Evolutionary conservation across 2,113 vertebrate genomes (phyloP).

Genomic region (Triplophysa rosa): DNA sequence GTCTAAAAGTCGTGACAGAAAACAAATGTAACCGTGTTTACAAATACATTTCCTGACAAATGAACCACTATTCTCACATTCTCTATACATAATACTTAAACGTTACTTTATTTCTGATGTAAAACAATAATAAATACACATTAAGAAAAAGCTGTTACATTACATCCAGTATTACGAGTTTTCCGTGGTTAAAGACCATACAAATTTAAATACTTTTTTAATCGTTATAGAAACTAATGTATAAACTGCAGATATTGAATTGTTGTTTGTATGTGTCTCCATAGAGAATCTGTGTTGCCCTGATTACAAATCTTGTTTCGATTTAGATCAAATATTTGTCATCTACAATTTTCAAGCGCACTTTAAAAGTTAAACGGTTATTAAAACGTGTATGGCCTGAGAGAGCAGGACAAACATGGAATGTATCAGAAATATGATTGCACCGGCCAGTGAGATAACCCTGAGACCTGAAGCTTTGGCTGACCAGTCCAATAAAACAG

Average conservation of each 20-base stretch:
- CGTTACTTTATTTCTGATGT: not conserved
- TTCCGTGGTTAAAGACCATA: not conserved
- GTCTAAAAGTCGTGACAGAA: not conserved
- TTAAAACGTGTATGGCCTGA: not conserved
- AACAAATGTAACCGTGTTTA: not conserved
- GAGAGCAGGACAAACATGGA: slow-evolving; percentile 9
- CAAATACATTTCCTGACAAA: not conserved
- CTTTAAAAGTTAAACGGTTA: not conserved
- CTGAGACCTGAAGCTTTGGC: slow-evolving; percentile 47
- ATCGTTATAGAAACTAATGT: not conserved
- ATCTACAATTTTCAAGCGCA: slow-evolving; percentile 1
- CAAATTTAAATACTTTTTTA: slow-evolving; percentile 18
- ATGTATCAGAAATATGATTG: slow-evolving; percentile 30
- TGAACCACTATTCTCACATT: slow-evolving; percentile 3
- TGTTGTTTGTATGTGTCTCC: not conserved
- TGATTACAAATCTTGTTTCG: not conserved
- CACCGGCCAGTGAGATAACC: slow-evolving; percentile 21
- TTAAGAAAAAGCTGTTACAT: not conserved
- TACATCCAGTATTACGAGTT: not conserved
- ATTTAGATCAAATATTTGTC: not conserved
- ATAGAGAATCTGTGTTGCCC: not conserved
- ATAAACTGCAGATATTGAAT: not conserved
- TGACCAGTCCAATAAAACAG: slow-evolving; percentile 21
- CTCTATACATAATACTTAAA: slow-evolving; percentile 26
- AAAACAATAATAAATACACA: slow-evolving; percentile 9